Percentiles rank a stretch among this genome's conserved stretches.
These are phyloP conservation scores for Distichodus sexfasciatus DNA, from an alignment of 2,797 vertebrate genomes.

Conservation along the genomic window DNA sequence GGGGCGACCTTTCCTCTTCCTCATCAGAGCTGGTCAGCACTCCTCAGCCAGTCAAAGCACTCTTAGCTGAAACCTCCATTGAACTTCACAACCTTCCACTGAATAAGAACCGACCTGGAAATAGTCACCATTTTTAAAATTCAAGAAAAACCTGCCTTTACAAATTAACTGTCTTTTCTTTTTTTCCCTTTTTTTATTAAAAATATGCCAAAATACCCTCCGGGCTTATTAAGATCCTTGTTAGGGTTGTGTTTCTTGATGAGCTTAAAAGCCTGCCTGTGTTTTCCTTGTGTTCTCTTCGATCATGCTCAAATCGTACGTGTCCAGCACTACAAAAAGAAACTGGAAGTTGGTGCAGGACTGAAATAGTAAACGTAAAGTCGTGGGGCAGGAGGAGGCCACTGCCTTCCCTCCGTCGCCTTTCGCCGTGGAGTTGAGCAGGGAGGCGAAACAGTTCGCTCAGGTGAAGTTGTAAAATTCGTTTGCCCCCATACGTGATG, in stretches of 20 bases:
- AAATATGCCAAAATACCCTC: constrained; percentile 66
- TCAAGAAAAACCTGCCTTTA: too few species aligned
- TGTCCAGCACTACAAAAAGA: constrained; percentile 83
- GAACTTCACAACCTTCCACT: constrained; percentile 78
- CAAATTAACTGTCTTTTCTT: not conserved
- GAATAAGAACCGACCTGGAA: constrained; percentile 42
- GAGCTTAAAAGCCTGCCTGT: constrained; percentile 68
- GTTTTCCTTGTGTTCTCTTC: constrained; percentile 73
- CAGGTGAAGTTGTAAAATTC: constrained; percentile 93
- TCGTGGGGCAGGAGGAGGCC: too few species aligned
- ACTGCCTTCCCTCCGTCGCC: constrained; percentile 33
- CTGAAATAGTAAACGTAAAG: constrained; percentile 88
- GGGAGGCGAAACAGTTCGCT: constrained; percentile 65
- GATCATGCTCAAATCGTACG: constrained; percentile 84
- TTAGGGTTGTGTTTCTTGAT: constrained; percentile 81
- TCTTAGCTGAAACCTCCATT: constrained; percentile 89
- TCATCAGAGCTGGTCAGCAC: constrained; percentile 80
- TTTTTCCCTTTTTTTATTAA: too few species aligned
- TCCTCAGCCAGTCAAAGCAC: constrained; percentile 85
- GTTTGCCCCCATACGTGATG: constrained; percentile 96
- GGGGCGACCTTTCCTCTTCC: constrained; percentile 80
- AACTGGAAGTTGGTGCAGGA: constrained; percentile 75
- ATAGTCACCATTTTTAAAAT: too few species aligned
- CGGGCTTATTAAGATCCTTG: constrained; percentile 79
- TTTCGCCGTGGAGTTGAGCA: constrained; percentile 72